These are phyloP conservation scores for Aphis gossypii DNA, from an alignment of 1,140 invertebrate species.

Conservation along the genomic window DNA sequence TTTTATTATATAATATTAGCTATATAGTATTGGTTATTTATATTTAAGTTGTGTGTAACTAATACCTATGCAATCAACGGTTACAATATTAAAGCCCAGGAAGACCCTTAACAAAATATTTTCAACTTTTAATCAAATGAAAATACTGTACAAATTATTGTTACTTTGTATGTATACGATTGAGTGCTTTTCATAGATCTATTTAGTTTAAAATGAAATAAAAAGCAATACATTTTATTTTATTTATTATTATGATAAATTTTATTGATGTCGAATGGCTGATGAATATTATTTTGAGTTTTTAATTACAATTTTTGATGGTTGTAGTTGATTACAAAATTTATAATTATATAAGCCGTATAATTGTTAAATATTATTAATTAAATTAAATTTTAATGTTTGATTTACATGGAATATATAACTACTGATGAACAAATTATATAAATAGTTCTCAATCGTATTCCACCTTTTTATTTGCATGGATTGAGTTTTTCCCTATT, in stretches of 20 bases:
- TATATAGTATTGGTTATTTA: not conserved
- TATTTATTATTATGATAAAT: not conserved
- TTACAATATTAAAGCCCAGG: not conserved
- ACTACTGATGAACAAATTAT: not conserved
- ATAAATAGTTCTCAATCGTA: constrained; percentile 23
- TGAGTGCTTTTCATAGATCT: not conserved
- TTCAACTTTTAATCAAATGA: not conserved
- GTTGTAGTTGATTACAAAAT: not conserved
- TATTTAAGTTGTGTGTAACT: not conserved
- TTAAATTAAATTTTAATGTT: not conserved
- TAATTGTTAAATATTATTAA: not conserved
- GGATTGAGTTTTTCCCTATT: constrained; percentile 43
- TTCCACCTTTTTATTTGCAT: constrained; percentile 41
- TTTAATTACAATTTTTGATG: not conserved
- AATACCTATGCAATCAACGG: not conserved
- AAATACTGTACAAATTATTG: not conserved
- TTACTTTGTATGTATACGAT: not conserved
- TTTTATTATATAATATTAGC: not conserved
- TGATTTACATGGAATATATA: not conserved
- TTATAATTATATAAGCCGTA: not conserved
- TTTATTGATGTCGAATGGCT: not conserved
- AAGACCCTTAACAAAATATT: constrained; percentile 41
- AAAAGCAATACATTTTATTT: not conserved
- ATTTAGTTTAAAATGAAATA: not conserved
- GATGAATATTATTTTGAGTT: not conserved